These are phyloP conservation scores for Gymnothorax javanicus DNA, from an alignment of 2,797 vertebrate genomes.

Conservation along the genomic window DNA sequence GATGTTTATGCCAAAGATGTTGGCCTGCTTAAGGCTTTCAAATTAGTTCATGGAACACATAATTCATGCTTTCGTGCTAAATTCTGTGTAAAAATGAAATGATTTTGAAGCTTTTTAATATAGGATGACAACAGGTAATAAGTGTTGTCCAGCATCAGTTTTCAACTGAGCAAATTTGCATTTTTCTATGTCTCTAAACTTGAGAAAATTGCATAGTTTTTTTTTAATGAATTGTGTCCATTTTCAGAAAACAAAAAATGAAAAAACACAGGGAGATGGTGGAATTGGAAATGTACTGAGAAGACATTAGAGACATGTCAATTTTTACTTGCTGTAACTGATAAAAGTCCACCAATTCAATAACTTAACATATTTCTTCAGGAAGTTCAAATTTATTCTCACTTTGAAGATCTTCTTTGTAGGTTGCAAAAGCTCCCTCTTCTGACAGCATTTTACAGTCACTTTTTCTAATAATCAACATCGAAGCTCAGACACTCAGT, in stretches of 20 bases:
- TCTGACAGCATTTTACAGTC: background rate
- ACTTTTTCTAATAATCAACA: too few relatives aligned
- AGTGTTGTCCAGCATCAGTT: background rate
- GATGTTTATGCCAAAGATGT: too few relatives aligned
- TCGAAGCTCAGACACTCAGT: too few relatives aligned
- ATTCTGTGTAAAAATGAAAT: background rate
- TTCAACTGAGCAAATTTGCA: background rate
- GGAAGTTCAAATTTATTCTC: background rate
- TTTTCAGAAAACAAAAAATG: background rate
- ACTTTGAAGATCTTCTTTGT: background rate
- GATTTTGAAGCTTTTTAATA: background rate
- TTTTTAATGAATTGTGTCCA: background rate
- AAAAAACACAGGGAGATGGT: background rate
- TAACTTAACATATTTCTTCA: background rate
- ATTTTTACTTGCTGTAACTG: background rate
- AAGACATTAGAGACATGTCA: background rate
- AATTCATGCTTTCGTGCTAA: too few relatives aligned
- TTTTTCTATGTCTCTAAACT: background rate
- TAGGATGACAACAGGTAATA: too few relatives aligned
- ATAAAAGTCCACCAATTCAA: background rate
- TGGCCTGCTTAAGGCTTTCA: too few relatives aligned
- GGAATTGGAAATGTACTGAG: background rate
- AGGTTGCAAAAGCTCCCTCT: background rate
- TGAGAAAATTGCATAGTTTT: background rate
- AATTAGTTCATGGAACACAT: too few relatives aligned